Evolutionary conservation across 2,888 invertebrate genomes (phyloP).

Genomic region (Andrena hattorfiana): DNA sequence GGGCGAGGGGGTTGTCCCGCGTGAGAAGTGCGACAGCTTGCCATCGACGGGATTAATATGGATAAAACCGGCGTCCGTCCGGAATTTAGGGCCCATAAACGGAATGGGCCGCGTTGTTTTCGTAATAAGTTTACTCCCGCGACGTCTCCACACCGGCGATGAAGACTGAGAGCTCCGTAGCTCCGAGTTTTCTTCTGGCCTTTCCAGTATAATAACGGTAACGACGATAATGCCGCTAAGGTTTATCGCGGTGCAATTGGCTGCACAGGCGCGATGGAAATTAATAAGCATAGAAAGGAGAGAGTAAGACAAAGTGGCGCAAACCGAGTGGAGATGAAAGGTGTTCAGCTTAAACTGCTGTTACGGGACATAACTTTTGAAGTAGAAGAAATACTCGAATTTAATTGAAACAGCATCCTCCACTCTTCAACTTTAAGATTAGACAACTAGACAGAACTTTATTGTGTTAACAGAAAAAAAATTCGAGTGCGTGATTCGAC

Average conservation of each 20-base stretch:
- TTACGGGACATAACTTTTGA: too few relatives aligned
- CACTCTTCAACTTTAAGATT: too few relatives aligned
- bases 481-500: too few relatives aligned
- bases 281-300: not conserved
- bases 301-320: not conserved
- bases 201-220: not conserved
- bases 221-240: not conserved
- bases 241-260: not conserved
- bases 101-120: slow-evolving; percentile 26
- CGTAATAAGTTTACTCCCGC: not conserved
- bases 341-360: not conserved
- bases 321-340: not conserved
- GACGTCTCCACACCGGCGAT: not conserved
- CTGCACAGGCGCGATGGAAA: not conserved
- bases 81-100: slow-evolving; percentile 42
- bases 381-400: too few relatives aligned
- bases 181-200: not conserved
- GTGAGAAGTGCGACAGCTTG: slow-evolving; percentile 67
- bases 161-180: slow-evolving; percentile 3
- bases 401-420: too few relatives aligned
- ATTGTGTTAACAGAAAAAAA: too few relatives aligned
- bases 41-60: slow-evolving; percentile 68
- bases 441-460: too few relatives aligned
- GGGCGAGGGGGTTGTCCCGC: slow-evolving; percentile 1
- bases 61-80: slow-evolving; percentile 50